phyloP scores from a whole-genome alignment of 2,797 vertebrate species.

The Caiman crocodilus region DNA sequence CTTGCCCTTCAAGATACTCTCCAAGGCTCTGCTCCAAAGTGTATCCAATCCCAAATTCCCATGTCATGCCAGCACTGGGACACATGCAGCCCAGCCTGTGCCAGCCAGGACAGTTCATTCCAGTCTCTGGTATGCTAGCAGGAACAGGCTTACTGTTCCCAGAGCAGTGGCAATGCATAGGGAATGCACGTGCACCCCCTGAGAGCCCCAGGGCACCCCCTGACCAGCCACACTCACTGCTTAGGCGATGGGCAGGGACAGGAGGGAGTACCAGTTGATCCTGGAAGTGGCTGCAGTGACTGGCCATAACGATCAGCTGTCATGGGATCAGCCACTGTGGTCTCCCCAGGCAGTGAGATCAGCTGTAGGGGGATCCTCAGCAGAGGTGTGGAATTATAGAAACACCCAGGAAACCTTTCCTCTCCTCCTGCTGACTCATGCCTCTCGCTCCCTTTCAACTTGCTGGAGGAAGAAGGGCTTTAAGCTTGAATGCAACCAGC shows the following conservation, averaged over 20 bases:
- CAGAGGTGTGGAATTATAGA: not conserved
- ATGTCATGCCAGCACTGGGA: not conserved
- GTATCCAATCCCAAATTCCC: not conserved
- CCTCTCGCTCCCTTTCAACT: not conserved
- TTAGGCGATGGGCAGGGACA: too few species aligned
- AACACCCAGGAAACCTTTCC: not conserved
- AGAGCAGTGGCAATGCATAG: too few species aligned
- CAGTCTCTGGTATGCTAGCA: not conserved
- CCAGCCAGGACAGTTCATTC: not conserved
- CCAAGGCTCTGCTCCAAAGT: too few species aligned
- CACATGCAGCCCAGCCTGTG: not conserved
- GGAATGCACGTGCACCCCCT: too few species aligned
- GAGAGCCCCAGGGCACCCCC: too few species aligned
- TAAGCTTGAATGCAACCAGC: not conserved
- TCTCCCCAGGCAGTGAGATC: not conserved
- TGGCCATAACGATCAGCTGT: too few species aligned
- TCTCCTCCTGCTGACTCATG: not conserved
- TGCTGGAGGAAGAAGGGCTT: not conserved
- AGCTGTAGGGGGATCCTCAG: not conserved
- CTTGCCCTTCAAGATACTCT: not conserved
- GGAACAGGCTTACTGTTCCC: too few species aligned
- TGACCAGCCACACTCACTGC: too few species aligned
- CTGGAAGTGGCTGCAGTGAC: too few species aligned
- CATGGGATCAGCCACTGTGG: too few species aligned
- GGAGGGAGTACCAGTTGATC: too few species aligned